A percentile compares a stretch with the other conserved stretches of the same genome.
Conservation (phyloP, 2,888 invertebrate genomes). For the Nomada hirtipes region DNA sequence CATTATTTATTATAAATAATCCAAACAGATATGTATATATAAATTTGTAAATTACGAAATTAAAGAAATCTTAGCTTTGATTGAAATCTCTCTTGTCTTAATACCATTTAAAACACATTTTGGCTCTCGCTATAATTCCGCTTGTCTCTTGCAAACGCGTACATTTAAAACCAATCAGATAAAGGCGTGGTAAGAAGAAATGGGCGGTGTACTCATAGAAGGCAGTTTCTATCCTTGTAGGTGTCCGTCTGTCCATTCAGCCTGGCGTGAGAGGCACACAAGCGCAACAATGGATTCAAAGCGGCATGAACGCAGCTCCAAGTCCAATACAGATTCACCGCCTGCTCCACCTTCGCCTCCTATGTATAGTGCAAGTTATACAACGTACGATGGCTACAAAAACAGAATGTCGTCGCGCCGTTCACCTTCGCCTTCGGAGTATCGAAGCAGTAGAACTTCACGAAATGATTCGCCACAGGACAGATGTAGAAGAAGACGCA, state of each 20-base stretch:
- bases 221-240: conserved; percentile 90
- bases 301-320: conserved; percentile 85
- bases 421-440: conserved; percentile 73
- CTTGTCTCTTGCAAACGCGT: conserved; percentile 71
- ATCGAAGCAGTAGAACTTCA: conserved; percentile 72
- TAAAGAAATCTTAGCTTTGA: conserved; percentile 31
- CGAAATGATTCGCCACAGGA: conserved; percentile 78
- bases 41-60: not conserved
- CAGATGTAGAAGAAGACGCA: conserved; percentile 77
- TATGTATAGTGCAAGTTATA: conserved; percentile 75
- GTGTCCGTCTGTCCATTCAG: conserved; percentile 87
- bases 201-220: conserved; percentile 85
- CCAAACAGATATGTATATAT: no score
- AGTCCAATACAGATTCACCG: conserved; percentile 77
- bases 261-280: conserved; percentile 84
- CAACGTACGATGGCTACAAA: conserved; percentile 76
- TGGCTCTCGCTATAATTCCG: conserved; percentile 72
- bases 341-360: conserved; percentile 81
- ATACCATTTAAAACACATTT: conserved; percentile 34
- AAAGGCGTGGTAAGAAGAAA: conserved; percentile 74
- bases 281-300: conserved; percentile 85
- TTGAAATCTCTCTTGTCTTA: conserved; percentile 32
- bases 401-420: conserved; percentile 74
- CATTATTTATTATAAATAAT: not conserved
- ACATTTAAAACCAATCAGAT: conserved; percentile 73